Evolutionary conservation across 2,888 invertebrate species (phyloP), one percentile per base, ranked within the genome.

Genomic region (Latrodectus hesperus): DNA sequence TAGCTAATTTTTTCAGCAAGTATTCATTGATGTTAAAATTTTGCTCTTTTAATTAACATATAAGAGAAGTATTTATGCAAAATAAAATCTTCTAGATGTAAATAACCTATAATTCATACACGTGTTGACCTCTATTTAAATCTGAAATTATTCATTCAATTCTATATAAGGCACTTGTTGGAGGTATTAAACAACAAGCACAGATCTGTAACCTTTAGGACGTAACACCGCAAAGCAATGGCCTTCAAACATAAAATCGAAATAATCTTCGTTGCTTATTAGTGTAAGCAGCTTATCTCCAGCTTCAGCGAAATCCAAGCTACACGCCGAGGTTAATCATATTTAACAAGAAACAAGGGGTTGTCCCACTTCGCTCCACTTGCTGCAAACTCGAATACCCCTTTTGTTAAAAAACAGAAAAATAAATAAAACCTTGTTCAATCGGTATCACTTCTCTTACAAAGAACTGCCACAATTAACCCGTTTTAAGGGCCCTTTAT

Each of bases 391-490:
- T 9, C 26, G 38, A 38, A 38, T 14, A 55, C 65, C 67, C 73
- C 78, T 73, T 84, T 84, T 84, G 84, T 84, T 38, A 78, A 73
- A 84, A 84, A 38, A 38, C 68, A 53, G 84, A 4, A 10, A n/a
- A 60, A 9, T 60, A n/a, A 60, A 38, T 38, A 38, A 85, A 85
- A 73, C 74, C 79, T 68, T 11, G 64, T 68, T 68, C 79, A 74
- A 85, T 79, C 67, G n/a, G 74, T 74, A 79, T 79, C 78, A 78
- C 60, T 70, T 64, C 38, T 6, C 52, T 38, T 12, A 52, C 60
- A 81, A 65, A 68, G 68, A 51, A 83, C 17, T 76, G 26, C 64
- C 49, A 17, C 79, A 85, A 85, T 85, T 85, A 85, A 85, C 84
- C 84, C 55, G 84, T 52, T 83, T 83, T 74, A 74, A 73, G 67